Base-by-base conservation (phyloP, 2,888 invertebrate species). In the Pollenia labialis region DNA sequence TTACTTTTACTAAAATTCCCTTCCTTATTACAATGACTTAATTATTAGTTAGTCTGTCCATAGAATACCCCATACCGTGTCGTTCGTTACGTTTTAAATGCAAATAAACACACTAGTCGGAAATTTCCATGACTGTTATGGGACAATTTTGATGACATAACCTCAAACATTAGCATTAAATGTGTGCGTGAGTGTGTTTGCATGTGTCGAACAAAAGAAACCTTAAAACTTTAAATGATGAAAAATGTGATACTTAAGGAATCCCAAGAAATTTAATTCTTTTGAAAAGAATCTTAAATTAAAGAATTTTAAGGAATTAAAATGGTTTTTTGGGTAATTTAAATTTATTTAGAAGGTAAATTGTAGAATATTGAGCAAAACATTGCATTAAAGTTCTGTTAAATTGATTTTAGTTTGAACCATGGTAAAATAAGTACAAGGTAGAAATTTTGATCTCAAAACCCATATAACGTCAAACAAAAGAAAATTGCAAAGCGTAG, bases 71-170 rank as follows among this genome's bases (percentile, higher is more conserved):
- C 79, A 50, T 16, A 42, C 16, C 7, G 12, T 14, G 16, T 0
- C n/a, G 32, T 6, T 32, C 6, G 32, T 4, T 40, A 50, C 42
- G 50, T 71, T 44, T 32, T 40, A 54, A 44, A 50, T 4, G 62
- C 62, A 54, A 69, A 32, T 54, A 23, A 50, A 44, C 42, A 14
- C 12, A 62, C 6, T 32, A 80, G 44, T 69, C 4, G 32, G 12
- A 80, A 52, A 71, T 52, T 71, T 71, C 23, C 12, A 16, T 69
- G 40, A 71, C 46, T 80, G 16, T 62, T 54, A 52, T 54, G 80
- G 56, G 54, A 44, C 11, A 64, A 32, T 56, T 81, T 48, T 48
- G 69, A 71, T 76, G 76, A 71, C 69, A 75, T 60, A 76, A 69
- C 69, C 52, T 82, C 46, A 69, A 76, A 50, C 64, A 56, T 64